These are phyloP conservation scores for Scolopax rusticola DNA, from an alignment of 2,797 vertebrate species.

Conservation along the genomic window DNA sequence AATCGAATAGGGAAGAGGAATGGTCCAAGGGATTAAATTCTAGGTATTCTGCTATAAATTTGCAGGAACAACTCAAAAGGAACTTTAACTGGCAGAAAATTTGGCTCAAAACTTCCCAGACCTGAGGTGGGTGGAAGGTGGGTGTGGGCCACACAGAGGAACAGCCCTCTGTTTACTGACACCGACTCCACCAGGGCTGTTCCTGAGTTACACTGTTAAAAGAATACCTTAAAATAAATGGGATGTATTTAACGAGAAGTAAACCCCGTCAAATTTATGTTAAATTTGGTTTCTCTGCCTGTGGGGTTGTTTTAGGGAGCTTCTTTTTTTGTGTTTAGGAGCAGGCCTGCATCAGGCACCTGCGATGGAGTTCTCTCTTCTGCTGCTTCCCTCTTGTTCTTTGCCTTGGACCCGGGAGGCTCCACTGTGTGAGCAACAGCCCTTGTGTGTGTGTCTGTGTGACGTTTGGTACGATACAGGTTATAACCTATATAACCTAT, in stretches of 20 bases:
- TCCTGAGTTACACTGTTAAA: background rate
- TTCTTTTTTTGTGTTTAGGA: background rate
- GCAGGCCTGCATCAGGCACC: background rate
- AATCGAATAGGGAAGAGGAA: background rate
- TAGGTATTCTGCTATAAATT: background rate
- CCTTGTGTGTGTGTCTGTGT: background rate
- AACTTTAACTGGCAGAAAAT: background rate
- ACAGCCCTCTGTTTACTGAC: background rate
- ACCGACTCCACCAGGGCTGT: fast-evolving
- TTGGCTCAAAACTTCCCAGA: background rate
- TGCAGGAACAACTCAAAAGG: background rate
- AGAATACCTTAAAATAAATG: background rate
- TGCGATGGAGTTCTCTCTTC: background rate
- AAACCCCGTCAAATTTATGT: background rate
- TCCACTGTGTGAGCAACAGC: background rate
- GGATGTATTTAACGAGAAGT: background rate
- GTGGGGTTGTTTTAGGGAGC: background rate
- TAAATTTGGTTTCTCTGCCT: background rate
- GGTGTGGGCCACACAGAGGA: background rate
- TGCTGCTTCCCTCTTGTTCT: background rate
- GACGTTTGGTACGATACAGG: background rate
- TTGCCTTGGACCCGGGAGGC: background rate
- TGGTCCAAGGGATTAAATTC: background rate
- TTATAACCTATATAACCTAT: background rate
- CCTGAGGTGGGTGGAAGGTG: background rate